Conservation (phyloP, 2,113 vertebrate genomes). For the Leucosticte australis region DNA sequence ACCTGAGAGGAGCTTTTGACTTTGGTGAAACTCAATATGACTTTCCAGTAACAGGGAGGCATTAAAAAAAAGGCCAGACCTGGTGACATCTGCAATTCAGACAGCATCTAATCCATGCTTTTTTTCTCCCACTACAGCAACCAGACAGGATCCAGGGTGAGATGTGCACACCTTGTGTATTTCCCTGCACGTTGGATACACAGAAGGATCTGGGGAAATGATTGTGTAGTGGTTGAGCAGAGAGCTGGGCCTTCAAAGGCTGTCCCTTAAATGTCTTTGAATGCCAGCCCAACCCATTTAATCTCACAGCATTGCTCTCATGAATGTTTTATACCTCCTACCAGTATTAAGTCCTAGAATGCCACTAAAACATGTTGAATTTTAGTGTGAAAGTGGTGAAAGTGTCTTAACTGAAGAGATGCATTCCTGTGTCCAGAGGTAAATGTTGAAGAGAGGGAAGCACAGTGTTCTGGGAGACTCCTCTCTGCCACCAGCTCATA, state of each 20-base stretch:
- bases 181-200: fast-evolving
- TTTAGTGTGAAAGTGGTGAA: neutral
- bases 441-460: neutral
- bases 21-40: neutral
- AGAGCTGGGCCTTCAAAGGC: neutral
- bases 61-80: neutral
- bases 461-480: neutral
- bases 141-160: neutral
- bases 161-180: neutral
- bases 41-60: neutral
- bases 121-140: neutral
- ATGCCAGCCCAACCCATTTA: neutral
- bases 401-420: neutral
- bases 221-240: neutral
- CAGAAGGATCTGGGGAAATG: neutral
- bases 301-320: neutral
- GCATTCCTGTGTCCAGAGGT: neutral
- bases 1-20: neutral
- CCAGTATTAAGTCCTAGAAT: neutral
- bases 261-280: neutral
- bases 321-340: neutral
- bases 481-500: neutral
- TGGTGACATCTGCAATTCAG: neutral
- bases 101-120: neutral
- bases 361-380: neutral